phyloP scores from a whole-genome alignment of 53 echinoderm and acorn worm species.

The Mesocentrotus franciscanus region DNA sequence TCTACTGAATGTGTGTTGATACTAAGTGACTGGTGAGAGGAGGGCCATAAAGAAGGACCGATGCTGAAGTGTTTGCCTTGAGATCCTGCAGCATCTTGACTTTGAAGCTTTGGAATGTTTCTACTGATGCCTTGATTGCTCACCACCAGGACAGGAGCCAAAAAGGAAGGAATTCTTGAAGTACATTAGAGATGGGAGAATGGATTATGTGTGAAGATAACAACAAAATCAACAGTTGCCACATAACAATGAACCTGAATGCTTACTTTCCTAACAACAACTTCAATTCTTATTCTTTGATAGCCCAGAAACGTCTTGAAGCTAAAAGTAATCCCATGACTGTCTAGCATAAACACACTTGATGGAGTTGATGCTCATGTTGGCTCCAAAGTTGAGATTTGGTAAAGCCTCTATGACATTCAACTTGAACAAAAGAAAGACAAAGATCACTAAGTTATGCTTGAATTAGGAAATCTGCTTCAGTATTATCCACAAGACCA shows the following conservation, averaged over 20 bases:
- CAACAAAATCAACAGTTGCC: too few species aligned
- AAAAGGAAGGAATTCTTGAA: not conserved
- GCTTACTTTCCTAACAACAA: too few species aligned
- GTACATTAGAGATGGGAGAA: not conserved
- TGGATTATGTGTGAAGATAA: not conserved
- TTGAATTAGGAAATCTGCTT: too few species aligned
- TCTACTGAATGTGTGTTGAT: not conserved
- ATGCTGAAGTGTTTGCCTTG: not conserved
- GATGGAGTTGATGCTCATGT: not conserved
- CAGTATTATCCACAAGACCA: too few species aligned
- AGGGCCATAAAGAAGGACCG: not conserved
- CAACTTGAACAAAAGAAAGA: too few species aligned
- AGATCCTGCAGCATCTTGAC: not conserved
- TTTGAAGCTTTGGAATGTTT: conserved; percentile 39
- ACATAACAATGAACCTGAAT: too few species aligned
- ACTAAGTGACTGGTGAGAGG: not conserved
- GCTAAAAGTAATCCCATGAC: not conserved
- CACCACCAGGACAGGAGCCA: not conserved
- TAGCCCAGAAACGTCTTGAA: not conserved
- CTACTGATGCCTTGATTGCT: not conserved
- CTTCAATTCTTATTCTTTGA: not conserved
- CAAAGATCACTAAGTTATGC: too few species aligned
- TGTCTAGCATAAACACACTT: not conserved
- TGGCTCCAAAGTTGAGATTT: not conserved
- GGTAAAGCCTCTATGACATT: too few species aligned